Base-by-base conservation (phyloP, 2,113 vertebrate species). In the Rafetus swinhoei region DNA sequence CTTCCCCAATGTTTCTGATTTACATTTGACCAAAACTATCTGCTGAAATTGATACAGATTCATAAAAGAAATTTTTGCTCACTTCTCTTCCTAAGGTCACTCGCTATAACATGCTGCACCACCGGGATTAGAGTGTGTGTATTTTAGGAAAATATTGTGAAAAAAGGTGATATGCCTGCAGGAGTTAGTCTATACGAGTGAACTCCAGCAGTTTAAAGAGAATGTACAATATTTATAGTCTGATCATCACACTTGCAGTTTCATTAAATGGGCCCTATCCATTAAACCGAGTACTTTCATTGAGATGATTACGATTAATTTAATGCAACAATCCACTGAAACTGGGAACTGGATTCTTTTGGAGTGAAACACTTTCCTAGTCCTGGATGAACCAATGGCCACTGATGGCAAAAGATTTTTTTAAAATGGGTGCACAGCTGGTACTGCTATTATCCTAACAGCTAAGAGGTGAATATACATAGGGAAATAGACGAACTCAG, bases 81-180 rank as follows among this genome's bases (percentile, higher is more conserved):
- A 59, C 21, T 21, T 59, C 21, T 59, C 3, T 59, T 59, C 79
- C 84, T 62, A 53, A 3, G 6, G 79, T 39, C 79, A 72, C 81
- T 83, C 79, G 79, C 57, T 22, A 21, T 59, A 59, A 59, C 86
- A 80, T 57, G n/a, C 83, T 79, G 65, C 86, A 54, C 83, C 72
- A 77, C 10, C 32, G 45, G 9, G 50, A 35, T 15, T 4, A 87
- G 18, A 19, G 79, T 65, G 88, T 65, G 74, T 16, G 79, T 84
- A 84, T 88, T 86, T 92, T 84, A 90, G 84, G 65, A 90, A 79
- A 57, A 86, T 65, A 14, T 87, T 32, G 18, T 81, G 3, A 25
- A n/a, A 81, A 89, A 93, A 92, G 9, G 16, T 85, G 79, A 84
- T 92, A 89, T 45, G 50, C 22, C 56, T 87, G 29, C 56, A 89